Evolutionary conservation across 1,140 invertebrate genomes (phyloP), one percentile per base, ranked within the genome.

Genomic region (Lysiphlebus fabarum): DNA sequence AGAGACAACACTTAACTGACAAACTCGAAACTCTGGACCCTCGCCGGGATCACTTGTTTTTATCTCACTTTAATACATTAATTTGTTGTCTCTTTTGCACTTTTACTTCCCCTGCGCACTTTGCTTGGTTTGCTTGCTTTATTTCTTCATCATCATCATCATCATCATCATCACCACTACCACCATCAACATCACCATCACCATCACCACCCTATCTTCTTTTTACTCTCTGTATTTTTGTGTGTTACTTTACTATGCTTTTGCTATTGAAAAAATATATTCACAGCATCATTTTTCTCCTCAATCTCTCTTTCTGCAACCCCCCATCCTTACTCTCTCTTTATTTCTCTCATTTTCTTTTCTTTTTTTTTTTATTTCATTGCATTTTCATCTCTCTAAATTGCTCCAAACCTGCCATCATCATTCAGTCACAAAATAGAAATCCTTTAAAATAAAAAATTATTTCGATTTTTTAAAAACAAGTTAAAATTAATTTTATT

Each of bases 1-100:
- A 57, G 33, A 41, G 38, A 60, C 51, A 44, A 55, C 59, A 48
- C 53, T 61, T 61, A 42, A 58, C 61, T 58, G 55, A 53, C 17
- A 26, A 26, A 26, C 9, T 54, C 59, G 36, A 44, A 17, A 47
- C 53, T 55, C 58, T 17, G 51, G 44, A 41, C 53, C 14, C 48
- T 49, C 56, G 49, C 49, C 49, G 49, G 49, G 49, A 51, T 51
- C 49, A 51, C 49, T 51, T 51, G 34, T 51, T n/a, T 37, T 38
- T 33, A 11, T 54, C 43, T 56, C 43, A 7, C 43, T 55, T 36
- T 33, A 11, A 8, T 6, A 37, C 41, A 43, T 43, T 33, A 26
- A 56, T 45, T 45, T 44, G 10, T 36, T 26, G 41, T 56, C 53
- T 8, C 53, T 56, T 51, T 34, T 37, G 8, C 43, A 12, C 17